These are phyloP conservation scores for Ophioninae sp. DNA, from an alignment of 2,888 invertebrate species.

Conservation along the genomic window DNA sequence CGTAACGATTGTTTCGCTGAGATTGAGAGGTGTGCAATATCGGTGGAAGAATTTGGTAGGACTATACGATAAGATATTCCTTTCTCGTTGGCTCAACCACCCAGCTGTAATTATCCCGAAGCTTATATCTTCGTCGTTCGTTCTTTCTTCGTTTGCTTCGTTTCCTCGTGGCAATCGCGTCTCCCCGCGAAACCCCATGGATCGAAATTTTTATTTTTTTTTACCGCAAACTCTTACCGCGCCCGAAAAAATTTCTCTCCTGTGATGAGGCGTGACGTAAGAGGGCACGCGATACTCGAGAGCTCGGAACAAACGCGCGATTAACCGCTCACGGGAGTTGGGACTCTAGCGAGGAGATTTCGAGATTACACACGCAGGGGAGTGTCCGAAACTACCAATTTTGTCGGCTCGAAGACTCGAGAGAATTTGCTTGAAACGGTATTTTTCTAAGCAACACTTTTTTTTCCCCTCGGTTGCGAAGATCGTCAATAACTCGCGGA, in stretches of 20 bases:
- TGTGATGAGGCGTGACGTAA: constrained; percentile 52
- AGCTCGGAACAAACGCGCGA: constrained; percentile 39
- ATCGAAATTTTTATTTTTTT: too few species aligned
- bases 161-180: constrained; percentile 28
- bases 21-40: background rate
- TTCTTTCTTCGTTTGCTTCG: constrained; percentile 43
- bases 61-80: constrained; percentile 7
- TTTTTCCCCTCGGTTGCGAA: background rate
- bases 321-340: constrained; percentile 40
- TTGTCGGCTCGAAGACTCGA: background rate
- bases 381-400: background rate
- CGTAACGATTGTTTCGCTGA: background rate
- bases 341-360: constrained; percentile 14
- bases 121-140: constrained; percentile 13
- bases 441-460: background rate
- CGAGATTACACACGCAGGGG: background rate
- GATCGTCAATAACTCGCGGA: background rate
- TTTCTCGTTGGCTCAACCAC: constrained; percentile 1
- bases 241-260: constrained; percentile 56
- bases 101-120: constrained; percentile 43
- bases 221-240: constrained; percentile 40
- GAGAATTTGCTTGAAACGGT: background rate
- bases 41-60: background rate
- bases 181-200: too few species aligned
- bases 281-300: constrained; percentile 44